A percentile compares a stretch with the other conserved stretches of the same genome.
These are phyloP conservation scores for Augochlorella aurata DNA, from an alignment of 2,888 invertebrate genomes.

Conservation along the genomic window DNA sequence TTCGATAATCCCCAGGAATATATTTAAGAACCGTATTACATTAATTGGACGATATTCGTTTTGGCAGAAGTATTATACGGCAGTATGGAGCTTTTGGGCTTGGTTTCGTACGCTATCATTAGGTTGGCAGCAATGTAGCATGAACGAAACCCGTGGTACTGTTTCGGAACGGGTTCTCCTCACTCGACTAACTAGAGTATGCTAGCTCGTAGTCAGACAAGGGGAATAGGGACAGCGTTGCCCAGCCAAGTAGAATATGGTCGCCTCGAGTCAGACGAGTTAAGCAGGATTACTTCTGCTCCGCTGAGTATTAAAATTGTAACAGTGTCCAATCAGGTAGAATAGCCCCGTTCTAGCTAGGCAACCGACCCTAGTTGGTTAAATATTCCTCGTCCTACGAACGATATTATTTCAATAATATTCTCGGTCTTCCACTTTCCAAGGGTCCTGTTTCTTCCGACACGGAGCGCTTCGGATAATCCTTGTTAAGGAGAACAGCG, in stretches of 20 bases:
- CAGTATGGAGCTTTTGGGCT: neutral
- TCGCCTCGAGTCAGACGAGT: slow-evolving; percentile 15
- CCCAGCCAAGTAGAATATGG: slow-evolving; percentile 11
- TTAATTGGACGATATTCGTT: neutral
- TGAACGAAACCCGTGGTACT: neutral
- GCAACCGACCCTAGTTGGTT: neutral
- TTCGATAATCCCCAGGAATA: no score
- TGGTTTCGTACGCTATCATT: neutral
- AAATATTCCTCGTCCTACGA: neutral
- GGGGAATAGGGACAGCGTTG: neutral
- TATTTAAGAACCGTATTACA: no score
- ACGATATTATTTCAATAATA: neutral
- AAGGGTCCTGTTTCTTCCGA: neutral
- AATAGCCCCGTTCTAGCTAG: slow-evolving; percentile 4
- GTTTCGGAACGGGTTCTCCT: neutral
- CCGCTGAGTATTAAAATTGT: slow-evolving; percentile 8
- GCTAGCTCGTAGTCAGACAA: neutral
- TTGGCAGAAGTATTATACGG: neutral
- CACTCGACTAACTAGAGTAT: neutral
- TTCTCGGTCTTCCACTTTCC: neutral
- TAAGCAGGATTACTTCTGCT: slow-evolving; percentile 12
- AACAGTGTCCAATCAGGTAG: neutral
- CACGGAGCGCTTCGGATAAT: neutral
- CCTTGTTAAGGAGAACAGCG: neutral
- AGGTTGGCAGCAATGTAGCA: neutral